These are phyloP conservation scores for Crocidura indochinensis DNA, from an alignment of 2,797 vertebrate genomes.

Conservation along the genomic window DNA sequence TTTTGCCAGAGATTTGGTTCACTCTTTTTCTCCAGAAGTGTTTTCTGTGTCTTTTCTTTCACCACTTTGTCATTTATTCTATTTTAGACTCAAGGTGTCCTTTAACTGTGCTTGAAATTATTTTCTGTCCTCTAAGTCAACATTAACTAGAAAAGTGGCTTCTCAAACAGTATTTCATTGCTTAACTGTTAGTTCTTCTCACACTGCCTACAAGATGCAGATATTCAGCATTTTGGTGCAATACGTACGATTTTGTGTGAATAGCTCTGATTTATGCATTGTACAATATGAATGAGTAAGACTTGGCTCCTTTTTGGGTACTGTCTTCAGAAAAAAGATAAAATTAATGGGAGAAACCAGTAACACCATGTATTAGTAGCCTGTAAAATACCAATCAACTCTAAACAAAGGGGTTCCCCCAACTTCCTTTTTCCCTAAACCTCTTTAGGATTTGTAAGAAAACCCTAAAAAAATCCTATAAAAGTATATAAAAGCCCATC, in stretches of 20 bases:
- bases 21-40: slow-evolving; percentile 81
- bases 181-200: slow-evolving; percentile 22
- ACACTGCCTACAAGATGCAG: neutral
- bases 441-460: too few species aligned
- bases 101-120: slow-evolving; percentile 74
- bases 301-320: neutral
- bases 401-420: too few species aligned
- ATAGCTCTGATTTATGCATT: neutral
- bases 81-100: slow-evolving; percentile 84
- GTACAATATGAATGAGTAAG: neutral
- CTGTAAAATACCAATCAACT: too few species aligned
- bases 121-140: slow-evolving; percentile 70
- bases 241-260: neutral
- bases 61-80: slow-evolving; percentile 84
- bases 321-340: neutral
- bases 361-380: neutral
- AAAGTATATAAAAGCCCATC: too few species aligned
- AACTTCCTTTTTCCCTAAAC: too few species aligned
- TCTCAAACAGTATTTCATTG: slow-evolving; percentile 15
- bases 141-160: slow-evolving; percentile 60
- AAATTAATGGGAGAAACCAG: slow-evolving; percentile 8
- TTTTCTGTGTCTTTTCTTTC: slow-evolving; percentile 81
- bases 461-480: too few species aligned
- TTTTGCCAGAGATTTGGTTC: slow-evolving; percentile 79
- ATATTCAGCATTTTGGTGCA: neutral